phyloP scores from a whole-genome alignment of 1,140 invertebrate species.

The Macrotrachela quadricornifera region DNA sequence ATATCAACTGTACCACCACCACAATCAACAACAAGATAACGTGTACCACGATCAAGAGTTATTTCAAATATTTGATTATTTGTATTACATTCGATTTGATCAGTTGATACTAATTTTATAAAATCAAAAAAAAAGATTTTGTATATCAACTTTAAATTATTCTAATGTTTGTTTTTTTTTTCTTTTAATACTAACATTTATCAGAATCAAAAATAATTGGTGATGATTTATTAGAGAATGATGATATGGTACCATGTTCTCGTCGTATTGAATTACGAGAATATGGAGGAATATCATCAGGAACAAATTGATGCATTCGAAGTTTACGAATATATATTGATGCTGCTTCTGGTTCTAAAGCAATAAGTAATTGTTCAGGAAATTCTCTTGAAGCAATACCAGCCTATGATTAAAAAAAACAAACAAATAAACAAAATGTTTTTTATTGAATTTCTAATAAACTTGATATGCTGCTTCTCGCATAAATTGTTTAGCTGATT shows the following conservation, averaged over 20 bases:
- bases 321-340: conserved; percentile 39
- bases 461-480: conserved; percentile 39
- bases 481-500: conserved; percentile 42
- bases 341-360: conserved; percentile 41
- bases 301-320: conserved; percentile 33
- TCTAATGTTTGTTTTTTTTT: too few species aligned
- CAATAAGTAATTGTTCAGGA: conserved; percentile 37
- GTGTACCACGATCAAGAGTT: conserved; percentile 28
- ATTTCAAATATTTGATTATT: too few species aligned
- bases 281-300: conserved; percentile 17
- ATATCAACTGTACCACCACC: conserved; percentile 44
- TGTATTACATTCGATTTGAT: too few species aligned
- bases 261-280: neutral
- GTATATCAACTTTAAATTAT: too few species aligned
- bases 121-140: too few species aligned
- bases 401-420: conserved; percentile 24
- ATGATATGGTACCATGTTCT: too few species aligned
- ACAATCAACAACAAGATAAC: conserved; percentile 41
- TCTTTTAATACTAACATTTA: too few species aligned
- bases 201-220: too few species aligned
- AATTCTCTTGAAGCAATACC: conserved; percentile 31
- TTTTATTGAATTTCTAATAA: conserved; percentile 8
- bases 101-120: too few species aligned
- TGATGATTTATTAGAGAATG: too few species aligned
- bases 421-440: neutral